Evolutionary conservation across 2,113 vertebrate genomes (phyloP), one percentile per base, ranked within the genome.

Genomic region (Aix galericulata): DNA sequence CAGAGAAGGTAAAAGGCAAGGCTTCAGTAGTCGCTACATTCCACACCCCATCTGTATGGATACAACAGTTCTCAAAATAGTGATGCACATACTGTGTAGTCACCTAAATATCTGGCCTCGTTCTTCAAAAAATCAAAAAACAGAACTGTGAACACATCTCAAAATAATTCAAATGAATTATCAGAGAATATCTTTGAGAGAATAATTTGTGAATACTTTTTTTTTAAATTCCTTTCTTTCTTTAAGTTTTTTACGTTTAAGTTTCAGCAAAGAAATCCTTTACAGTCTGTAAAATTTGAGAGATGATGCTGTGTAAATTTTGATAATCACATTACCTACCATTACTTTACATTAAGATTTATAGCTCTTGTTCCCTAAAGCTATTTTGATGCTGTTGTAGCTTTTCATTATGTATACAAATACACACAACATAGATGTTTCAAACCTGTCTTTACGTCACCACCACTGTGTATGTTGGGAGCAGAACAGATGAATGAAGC

Each of bases 11-110:
- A 40, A 53, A 40, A 42, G 42, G n/a, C 40, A 72, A 68, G 75
- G 56, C 26, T 59, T 72, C 64, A 10, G 7, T 29, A 52, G n/a
- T 3, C 18, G 6, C 58, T 52, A 9, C 12, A 5, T 0, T 1
- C 53, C 6, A 1, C 0, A 1, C 22, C 12, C 20, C 34, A n/a
- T 5, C 20, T 53, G 20, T 32, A 32, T 25, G 20, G 46, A 44
- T 8, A n/a, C n/a, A 5, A 1, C 17, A 38, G 46, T 6, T 32
- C 25, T 34, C n/a, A n/a, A 56, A 55, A 40, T 0, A 4, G 1
- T 20, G 9, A 75, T 32, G 78, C 66, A 36, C 26, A 23, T 4
- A 18, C 4, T 25, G 16, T 9, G 20, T 3, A n/a, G 9, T 27
- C 4, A 8, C 48, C 38, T 42, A 58, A 88, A 27, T 25, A 55